Base-by-base conservation (phyloP, 2,888 invertebrate species). In the Drosophila lutescens region DNA sequence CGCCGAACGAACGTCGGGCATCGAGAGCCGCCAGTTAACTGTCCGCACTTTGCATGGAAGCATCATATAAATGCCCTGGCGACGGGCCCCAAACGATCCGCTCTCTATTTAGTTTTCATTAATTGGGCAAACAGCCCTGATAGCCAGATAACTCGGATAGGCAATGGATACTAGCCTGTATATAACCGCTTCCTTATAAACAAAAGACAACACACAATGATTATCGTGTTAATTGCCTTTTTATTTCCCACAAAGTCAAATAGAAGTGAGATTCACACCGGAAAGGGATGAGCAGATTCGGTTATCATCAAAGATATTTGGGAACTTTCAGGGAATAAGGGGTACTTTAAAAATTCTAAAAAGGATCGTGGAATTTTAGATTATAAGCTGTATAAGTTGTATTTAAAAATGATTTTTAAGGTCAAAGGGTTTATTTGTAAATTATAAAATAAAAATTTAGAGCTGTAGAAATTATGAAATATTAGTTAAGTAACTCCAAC, bases 51-150 rank as follows among this genome's bases (percentile, higher is more conserved):
- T 32, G 61, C 63, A 63, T 76, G 77, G 77, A 71, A 77, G 78
- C 78, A 63, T 74, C 85, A 88, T 91, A 83, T 88, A 89, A 75
- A 32, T 57, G 57, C 10, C 53, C n/a, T 5, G 36, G 30, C 46
- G 32, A 40, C 34, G 13, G 41, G 15, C 26, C 15, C 50, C 53
- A 49, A 49, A 36, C 54, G 44, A 40, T 44, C 70, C 43, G 41
- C 32, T 46, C 44, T 23, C 41, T 70, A 67, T 71, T 71, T 71
- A 57, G 46, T 74, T 83, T 83, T 89, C 89, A 83, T 83, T 83
- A 83, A 83, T 87, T 74, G 79, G 74, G 63, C 74, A 89, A 89
- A 89, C 82, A 83, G 55, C n/a, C 7, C 44, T 26, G 70, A 70
- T 44, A 60, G 49, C 30, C 23, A 32, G 50, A 71, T 54, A 53